These are phyloP conservation scores for Hydropotes inermis DNA, from an alignment of 2,113 vertebrate genomes.

Conservation along the genomic window DNA sequence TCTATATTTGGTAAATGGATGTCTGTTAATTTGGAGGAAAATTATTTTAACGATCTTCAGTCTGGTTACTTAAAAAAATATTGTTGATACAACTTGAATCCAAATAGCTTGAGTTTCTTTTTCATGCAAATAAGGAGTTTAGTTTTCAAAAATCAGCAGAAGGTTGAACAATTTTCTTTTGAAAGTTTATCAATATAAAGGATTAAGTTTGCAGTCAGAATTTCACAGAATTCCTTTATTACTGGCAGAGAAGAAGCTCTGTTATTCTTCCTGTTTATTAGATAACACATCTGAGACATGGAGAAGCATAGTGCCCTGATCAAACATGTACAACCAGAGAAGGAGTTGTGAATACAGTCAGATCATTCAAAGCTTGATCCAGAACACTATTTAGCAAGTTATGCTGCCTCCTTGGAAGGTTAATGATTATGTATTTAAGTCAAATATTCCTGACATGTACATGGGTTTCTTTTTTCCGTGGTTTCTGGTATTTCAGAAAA, in stretches of 20 bases:
- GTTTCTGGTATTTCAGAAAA: background rate
- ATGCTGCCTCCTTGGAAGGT: background rate
- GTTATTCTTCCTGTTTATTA: background rate
- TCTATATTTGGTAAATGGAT: background rate
- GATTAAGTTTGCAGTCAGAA: background rate
- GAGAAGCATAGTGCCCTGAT: background rate
- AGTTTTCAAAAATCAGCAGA: background rate
- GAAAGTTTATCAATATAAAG: background rate
- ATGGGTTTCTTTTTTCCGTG: background rate
- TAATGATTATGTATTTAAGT: background rate
- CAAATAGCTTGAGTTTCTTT: background rate
- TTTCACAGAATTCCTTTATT: background rate
- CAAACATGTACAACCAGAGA: background rate
- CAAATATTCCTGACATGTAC: background rate
- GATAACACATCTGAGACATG: background rate
- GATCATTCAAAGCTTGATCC: background rate
- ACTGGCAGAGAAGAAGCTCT: background rate
- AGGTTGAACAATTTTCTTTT: background rate
- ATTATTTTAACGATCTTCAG: background rate
- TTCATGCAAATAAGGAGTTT: background rate
- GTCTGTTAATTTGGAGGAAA: background rate
- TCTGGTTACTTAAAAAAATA: background rate
- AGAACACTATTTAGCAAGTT: background rate
- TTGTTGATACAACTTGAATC: background rate
- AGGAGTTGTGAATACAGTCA: background rate